Evolutionary conservation across 2,888 invertebrate species (phyloP).

Genomic region (Carterocephalus palaemon): DNA sequence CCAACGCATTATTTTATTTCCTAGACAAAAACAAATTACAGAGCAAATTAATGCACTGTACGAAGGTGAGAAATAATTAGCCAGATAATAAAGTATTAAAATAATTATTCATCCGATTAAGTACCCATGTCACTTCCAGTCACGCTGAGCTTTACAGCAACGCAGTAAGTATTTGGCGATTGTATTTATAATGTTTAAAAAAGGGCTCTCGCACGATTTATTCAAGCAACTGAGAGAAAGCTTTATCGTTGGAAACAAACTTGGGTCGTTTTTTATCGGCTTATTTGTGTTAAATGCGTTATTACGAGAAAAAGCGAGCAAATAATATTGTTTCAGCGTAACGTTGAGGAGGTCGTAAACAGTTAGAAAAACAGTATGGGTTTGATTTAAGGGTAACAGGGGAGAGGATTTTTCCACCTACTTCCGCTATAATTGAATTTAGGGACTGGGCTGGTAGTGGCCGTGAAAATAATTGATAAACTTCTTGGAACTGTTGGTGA

Average conservation of each 20-base stretch:
- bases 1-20: too few species aligned
- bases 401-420: not conserved
- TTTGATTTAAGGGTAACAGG: conserved; percentile 8
- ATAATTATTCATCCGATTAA: too few species aligned
- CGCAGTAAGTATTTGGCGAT: conserved; percentile 34
- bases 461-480: too few species aligned
- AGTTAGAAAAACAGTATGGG: conserved; percentile 2
- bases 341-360: conserved; percentile 6
- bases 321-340: conserved; percentile 41
- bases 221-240: conserved; percentile 44
- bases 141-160: conserved; percentile 17
- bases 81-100: too few species aligned
- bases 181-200: conserved; percentile 48
- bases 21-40: too few species aligned
- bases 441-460: too few species aligned
- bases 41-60: too few species aligned
- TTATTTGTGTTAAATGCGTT: conserved; percentile 54
- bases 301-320: conserved; percentile 43
- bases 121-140: conserved; percentile 16
- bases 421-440: too few species aligned
- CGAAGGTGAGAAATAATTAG: too few species aligned
- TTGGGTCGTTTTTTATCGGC: conserved; percentile 50
- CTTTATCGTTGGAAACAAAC: conserved; percentile 46
- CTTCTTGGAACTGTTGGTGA: too few species aligned
- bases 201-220: conserved; percentile 44